Conservation (phyloP, 2,888 invertebrate species). For the Dasypolia templi region DNA sequence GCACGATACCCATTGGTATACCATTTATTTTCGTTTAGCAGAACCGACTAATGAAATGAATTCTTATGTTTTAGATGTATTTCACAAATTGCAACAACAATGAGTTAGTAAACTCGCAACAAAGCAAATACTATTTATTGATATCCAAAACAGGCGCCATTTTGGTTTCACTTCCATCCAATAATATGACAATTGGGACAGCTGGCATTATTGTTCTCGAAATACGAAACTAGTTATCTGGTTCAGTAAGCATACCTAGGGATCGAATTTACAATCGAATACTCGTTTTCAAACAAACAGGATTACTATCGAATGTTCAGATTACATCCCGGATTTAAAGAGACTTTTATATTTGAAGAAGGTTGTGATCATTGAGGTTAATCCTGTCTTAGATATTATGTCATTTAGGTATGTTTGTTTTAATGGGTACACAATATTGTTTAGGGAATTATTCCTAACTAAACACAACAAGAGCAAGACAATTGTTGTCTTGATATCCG, state of each 20-base stretch:
- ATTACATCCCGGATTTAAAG: conserved; percentile 25
- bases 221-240: conserved; percentile 41
- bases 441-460: too few species aligned
- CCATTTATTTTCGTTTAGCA: too few species aligned
- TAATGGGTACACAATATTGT: not conserved
- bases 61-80: too few species aligned
- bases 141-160: not conserved
- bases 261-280: conserved; percentile 36
- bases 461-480: too few species aligned
- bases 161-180: conserved; percentile 19
- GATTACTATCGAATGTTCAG: conserved; percentile 27
- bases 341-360: conserved; percentile 6
- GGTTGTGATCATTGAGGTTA: conserved; percentile 18
- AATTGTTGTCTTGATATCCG: not conserved
- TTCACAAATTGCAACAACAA: too few species aligned
- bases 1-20: too few species aligned
- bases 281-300: conserved; percentile 28
- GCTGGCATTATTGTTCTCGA: conserved; percentile 15
- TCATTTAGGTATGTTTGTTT: conserved; percentile 6
- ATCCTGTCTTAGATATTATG: not conserved
- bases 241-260: conserved; percentile 40
- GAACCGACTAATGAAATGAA: too few species aligned
- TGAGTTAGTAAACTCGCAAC: not conserved
- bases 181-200: conserved; percentile 16
- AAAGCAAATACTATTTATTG: too few species aligned